Evolutionary conservation across 2,113 vertebrate species (phyloP), one percentile per base, ranked within the genome.

Genomic region (Erinaceus europaeus): DNA sequence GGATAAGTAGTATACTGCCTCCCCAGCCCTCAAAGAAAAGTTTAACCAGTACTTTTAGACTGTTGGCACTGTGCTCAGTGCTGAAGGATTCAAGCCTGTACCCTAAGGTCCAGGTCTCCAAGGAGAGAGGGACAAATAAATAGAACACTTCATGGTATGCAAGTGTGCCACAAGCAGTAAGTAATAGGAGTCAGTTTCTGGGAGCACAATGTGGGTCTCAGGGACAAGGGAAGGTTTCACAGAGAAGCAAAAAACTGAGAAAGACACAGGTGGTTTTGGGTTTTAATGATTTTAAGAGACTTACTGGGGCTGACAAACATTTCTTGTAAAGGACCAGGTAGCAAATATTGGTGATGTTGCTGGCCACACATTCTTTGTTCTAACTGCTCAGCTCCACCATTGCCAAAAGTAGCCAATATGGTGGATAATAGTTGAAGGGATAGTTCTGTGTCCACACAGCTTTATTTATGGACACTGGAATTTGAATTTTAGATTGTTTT

Each of bases 401-500:
- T 7, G n/a, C 1, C 4, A 10, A 46, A 65, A 27, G 78, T 20
- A 48, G 72, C 50, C 36, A 7, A 34, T 73, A 48, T 10, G 21
- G 13, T 9, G 48, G 76, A 77, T 59, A 76, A 80, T 36, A 38
- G 46, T 20, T 15, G 3, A 5, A 5, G 46, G 67, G 14, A 25
- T 32, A 65, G 67, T 59, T 5, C 2, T 29, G 53, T 11, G 17
- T 79, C 92, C 52, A 17, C 46, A 57, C 65, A 71, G 55, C n/a
- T 80, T 74, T 59, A 89, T 65, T 87, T 79, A 76, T 14, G 71
- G 86, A 46, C 44, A 4, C 50, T 57, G 71, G 36, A 44, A 86
- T 88, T 18, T 85, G 86, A 90, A 73, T 76, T 91, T 79, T 57
- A 68, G 75, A 50, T 61, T 4, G 12, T 67, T 62, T 75, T 78